Evolutionary conservation across 2,888 invertebrate genomes (phyloP), one percentile per base, ranked within the genome.

Genomic region (Drosophila putrida): DNA sequence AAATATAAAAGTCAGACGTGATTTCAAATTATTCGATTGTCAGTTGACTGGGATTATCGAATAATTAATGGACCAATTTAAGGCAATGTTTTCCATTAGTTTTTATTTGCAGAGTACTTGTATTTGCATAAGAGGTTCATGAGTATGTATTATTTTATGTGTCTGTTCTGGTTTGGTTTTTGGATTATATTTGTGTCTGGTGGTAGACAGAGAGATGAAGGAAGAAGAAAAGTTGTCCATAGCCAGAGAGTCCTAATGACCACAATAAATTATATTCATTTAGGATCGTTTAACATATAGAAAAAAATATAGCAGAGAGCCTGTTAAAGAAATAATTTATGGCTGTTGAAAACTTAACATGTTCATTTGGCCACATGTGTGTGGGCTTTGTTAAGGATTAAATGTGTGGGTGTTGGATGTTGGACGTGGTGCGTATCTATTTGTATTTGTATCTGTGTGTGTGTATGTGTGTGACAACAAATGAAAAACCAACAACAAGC

Each of bases 261-360:
- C 82, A 76, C 84, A 82, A 82, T 82, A 87, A 86, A 82, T 82
- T 86, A 82, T 87, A 83, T 82, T 82, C 84, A 82, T 82, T 82
- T 82, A 86, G 82, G 76, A 76, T 84, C 84, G 79, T 86, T 82
- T 82, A 82, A 84, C 82, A 81, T 82, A 74, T 63, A 73, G 65
- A 60, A 63, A 75, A 75, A 67, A 58, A 50, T 51, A 59, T n/a
- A 71, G 66, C 61, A 61, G 63, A 62, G 69, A 41, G 62, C 54
- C 87, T 83, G 84, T 71, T 78, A 58, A 86, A 74, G 82, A 87
- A 82, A 82, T 82, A 84, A 83, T 83, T 83, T 83, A 87, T 87
- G 72, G 84, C 79, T 87, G 82, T 87, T 83, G 87, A 83, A 83
- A 83, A 83, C 82, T 87, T 83, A 83, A 83, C 82, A 83, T 83